These are phyloP conservation scores for Oreochromis aureus DNA, from an alignment of 2,113 vertebrate genomes.

Conservation along the genomic window DNA sequence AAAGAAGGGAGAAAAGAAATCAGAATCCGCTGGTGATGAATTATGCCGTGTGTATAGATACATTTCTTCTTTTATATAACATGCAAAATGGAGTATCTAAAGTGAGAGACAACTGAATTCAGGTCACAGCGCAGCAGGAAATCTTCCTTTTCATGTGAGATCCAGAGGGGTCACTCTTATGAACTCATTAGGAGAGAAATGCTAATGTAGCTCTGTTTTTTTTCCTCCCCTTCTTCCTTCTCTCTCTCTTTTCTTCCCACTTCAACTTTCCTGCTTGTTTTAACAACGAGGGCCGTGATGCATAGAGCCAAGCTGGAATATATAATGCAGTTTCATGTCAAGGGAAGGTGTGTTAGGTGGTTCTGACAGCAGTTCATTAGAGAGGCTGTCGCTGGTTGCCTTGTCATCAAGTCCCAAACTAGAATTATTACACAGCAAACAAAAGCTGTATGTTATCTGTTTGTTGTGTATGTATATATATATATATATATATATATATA, in stretches of 20 bases:
- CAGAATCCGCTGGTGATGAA: conserved; percentile 44
- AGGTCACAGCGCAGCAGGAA: conserved; percentile 84
- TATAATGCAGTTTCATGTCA: conserved; percentile 25
- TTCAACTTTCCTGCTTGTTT: conserved; percentile 36
- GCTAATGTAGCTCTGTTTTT: conserved; percentile 60
- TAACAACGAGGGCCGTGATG: conserved; percentile 3
- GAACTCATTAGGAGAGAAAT: conserved; percentile 88
- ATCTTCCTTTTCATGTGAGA: conserved; percentile 84
- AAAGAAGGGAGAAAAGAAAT: background rate
- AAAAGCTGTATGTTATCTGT: background rate
- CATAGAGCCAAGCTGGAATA: background rate
- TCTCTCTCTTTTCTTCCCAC: conserved; percentile 1
- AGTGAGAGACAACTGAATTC: conserved; percentile 75
- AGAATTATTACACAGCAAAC: conserved; percentile 14
- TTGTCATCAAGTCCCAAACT: conserved; percentile 27
- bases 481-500: no score
- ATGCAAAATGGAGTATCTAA: conserved; percentile 67
- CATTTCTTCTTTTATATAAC: conserved; percentile 68
- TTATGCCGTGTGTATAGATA: conserved; percentile 67
- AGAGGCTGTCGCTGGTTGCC: conserved; percentile 11
- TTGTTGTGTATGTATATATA: accelerated
- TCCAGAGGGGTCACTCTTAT: conserved; percentile 83
- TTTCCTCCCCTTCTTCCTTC: background rate
- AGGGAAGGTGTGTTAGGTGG: background rate
- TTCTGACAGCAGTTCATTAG: conserved; percentile 37